Evolutionary conservation across 2,113 vertebrate species (phyloP).

Genomic region (Lepus europaeus): DNA sequence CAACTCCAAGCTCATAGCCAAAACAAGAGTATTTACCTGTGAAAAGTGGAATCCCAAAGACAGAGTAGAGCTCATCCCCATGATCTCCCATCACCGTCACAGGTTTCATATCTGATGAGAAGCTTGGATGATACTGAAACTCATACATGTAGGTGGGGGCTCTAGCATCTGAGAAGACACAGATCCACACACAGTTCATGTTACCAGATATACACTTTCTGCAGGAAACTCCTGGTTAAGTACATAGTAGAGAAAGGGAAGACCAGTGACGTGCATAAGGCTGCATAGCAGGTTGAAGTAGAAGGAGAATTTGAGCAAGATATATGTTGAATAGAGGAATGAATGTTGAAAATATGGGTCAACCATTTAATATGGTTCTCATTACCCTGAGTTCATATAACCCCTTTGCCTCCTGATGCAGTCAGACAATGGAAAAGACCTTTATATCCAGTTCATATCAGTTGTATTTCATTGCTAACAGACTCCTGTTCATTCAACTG

Average conservation of each 20-base stretch:
- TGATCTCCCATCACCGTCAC: conserved; percentile 86
- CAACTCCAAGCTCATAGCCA: background rate
- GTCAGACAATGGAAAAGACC: accelerated
- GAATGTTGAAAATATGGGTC: background rate
- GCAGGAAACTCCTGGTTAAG: background rate
- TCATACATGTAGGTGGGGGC: conserved; percentile 85
- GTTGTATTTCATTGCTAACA: accelerated
- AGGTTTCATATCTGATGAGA: conserved; percentile 60
- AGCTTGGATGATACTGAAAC: conserved; percentile 83
- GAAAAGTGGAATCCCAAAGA: conserved; percentile 87
- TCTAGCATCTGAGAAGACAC: conserved; percentile 84
- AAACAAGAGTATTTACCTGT: conserved; percentile 67
- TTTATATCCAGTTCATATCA: background rate
- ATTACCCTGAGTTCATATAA: too few relatives aligned
- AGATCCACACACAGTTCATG: background rate
- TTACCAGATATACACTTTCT: accelerated
- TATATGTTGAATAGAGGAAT: background rate
- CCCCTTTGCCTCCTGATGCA: background rate
- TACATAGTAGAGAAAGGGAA: background rate
- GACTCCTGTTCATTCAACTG: too few relatives aligned
- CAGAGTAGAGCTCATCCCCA: conserved; percentile 84
- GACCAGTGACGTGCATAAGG: background rate
- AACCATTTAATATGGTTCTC: background rate
- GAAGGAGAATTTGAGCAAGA: too few relatives aligned
- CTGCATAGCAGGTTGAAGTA: background rate